A percentile compares a stretch with the other conserved stretches of the same genome.
Evolutionary conservation across 2,797 vertebrate species (phyloP).

Genomic region (Amazona finschi): DNA sequence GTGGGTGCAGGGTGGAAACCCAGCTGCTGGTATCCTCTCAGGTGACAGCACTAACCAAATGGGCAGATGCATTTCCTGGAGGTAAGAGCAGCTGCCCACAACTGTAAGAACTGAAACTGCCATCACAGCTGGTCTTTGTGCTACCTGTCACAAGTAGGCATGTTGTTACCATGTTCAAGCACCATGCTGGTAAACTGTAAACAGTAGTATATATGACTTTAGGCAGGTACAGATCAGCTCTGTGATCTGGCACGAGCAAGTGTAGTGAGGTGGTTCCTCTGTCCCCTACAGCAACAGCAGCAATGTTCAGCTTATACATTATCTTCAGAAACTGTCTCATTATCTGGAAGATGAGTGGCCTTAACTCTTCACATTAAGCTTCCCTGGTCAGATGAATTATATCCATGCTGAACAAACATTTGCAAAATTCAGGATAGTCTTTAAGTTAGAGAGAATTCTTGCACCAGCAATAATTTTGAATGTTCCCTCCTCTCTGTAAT

Average conservation of each 20-base stretch:
- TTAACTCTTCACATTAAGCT: not conserved
- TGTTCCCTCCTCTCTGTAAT: not conserved
- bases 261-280: accelerated
- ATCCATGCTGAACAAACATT: not conserved
- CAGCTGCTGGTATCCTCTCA: not conserved
- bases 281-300: not conserved
- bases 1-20: not conserved
- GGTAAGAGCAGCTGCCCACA: not conserved
- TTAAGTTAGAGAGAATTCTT: not conserved
- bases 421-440: not conserved
- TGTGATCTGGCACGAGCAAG: not conserved
- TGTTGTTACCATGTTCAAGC: not conserved
- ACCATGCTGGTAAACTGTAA: not conserved
- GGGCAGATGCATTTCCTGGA: not conserved
- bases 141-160: not conserved
- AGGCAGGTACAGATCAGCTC: not conserved
- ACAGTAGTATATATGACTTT: accelerated
- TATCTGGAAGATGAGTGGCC: not conserved
- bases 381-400: not conserved
- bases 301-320: not conserved
- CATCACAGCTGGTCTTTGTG: not conserved
- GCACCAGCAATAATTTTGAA: not conserved
- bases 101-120: not conserved
- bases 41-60: not conserved
- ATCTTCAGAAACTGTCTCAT: not conserved